Evolutionary conservation across 2,888 invertebrate species (phyloP), one percentile per base, ranked within the genome.

Genomic region (Drosophila leonis): DNA sequence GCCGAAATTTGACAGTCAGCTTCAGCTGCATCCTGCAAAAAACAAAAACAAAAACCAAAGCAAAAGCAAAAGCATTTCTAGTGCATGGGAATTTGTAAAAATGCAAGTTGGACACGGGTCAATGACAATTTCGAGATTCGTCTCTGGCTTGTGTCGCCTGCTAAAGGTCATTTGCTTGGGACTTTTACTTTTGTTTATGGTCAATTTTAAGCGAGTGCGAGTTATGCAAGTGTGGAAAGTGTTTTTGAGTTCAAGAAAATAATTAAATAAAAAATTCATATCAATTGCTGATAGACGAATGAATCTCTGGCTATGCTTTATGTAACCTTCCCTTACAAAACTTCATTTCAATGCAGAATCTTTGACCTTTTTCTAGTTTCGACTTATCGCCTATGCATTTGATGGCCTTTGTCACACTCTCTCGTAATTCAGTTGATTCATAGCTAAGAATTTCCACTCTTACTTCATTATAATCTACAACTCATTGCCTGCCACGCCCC

Each of bases 71-170:
- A 33, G 65, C 73, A 57, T 64, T 55, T 72, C 56, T 70, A 44
- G 64, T 65, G 66, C 81, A 73, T 80, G 80, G 82, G 84, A 82
- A 84, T 65, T 65, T 55, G 46, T 49, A 5, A 66, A 73, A 75
- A 66, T 80, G 75, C 79, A 79, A 64, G 80, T 65, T 80, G 65
- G 65, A 62, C 77, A 65, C 29, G 59, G 49, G 55, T 56, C 80
- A 80, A 60, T 65, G 80, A 64, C 76, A 76, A 79, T 62, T 55
- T 62, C 46, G 33, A 54, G 48, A 54, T 65, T 60, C 57, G 31
- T 59, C 78, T 68, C 35, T 65, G n/a, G 24, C 13, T 31, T 31
- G 41, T 56, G 44, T 68, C 49, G 60, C 46, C 42, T 60, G 52
- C 5, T 27, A 67, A 78, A 82, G 63, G 78, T 71, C 73, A 72